Base-by-base conservation (phyloP, 2,888 invertebrate genomes). In the Pharmacophagus antenor region DNA sequence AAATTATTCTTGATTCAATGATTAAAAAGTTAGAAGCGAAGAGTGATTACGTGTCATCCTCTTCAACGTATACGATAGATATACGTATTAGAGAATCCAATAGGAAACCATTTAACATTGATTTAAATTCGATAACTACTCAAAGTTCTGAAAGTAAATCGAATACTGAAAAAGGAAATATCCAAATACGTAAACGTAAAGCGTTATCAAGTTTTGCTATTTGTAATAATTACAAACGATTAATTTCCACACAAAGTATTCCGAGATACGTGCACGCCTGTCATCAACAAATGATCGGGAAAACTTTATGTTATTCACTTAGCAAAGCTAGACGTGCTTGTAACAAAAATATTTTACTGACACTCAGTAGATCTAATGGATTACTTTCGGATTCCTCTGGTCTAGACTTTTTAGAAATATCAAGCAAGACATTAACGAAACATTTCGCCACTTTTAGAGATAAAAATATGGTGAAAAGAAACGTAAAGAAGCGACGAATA, bases 161-260 rank as follows among this genome's bases (percentile, higher is more conserved):
- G 7, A 31, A 46, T 3, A 31, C 58, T 47, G 56, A 63, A 41
- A 61, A 63, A 5, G 58, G 20, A 56, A 25, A 46, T 48, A 17
- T n/a, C 5, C 15, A 17, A 56, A 63, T 56, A 42, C 56, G 58
- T 17, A 69, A 63, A 2, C 68, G 68, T 20, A 70, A 68, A 37
- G 52, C 56, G 0, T 56, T 41, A 21, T 78, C 77, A 1, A 69
- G 65, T 15, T 64, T 73, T 23, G 77, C 80, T 15, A 65, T 76
- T n/a, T 85, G 84, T 1, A 68, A 77, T 31, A 68, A 71, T 20
- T 83, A 74, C 61, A 58, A 76, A 2, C 79, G 70, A 71, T 68
- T 85, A 5, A 76, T 88, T 59, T 88, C 89, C 8, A 86, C 88
- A 0, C 67, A 88, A 18, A 89, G 84, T 52, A 77, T 88, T 21